phyloP scores from a whole-genome alignment of 1,140 invertebrate genomes.

The Drosophila kurseongensis region DNA sequence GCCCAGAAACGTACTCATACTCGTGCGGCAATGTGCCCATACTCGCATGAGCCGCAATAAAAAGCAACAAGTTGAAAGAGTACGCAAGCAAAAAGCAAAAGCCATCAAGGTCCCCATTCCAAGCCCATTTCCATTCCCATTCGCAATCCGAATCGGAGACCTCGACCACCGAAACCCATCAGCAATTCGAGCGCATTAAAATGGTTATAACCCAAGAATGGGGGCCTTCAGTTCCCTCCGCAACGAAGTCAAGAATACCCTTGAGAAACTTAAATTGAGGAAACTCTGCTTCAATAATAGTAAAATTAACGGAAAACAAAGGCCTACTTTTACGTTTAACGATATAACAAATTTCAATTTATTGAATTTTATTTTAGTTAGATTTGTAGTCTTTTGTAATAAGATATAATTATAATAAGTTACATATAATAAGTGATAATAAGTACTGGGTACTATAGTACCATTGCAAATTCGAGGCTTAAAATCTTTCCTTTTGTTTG shows the following conservation, averaged over 20 bases:
- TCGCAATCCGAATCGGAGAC: slow-evolving; percentile 3
- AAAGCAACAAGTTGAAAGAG: slow-evolving; percentile 72
- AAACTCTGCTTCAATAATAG: no score
- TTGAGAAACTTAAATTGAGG: not conserved
- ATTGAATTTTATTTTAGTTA: no score
- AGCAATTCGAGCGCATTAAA: slow-evolving; percentile 71
- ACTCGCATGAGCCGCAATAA: slow-evolving; percentile 31
- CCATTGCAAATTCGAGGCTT: no score
- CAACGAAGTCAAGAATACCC: not conserved
- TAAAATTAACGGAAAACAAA: no score
- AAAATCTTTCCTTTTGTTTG: no score
- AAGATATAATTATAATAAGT: no score
- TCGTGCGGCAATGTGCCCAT: not conserved
- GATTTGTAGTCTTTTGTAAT: no score
- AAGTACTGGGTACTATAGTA: no score
- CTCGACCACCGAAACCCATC: slow-evolving; percentile 52
- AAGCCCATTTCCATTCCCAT: slow-evolving; percentile 1
- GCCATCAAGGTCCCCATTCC: slow-evolving; percentile 31
- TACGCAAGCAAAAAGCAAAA: slow-evolving; percentile 45
- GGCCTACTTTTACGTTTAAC: no score
- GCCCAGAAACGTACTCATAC: not conserved
- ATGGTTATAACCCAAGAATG: slow-evolving; percentile 58
- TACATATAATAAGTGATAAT: no score
- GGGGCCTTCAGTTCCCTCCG: not conserved
- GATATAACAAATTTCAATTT: no score